Evolutionary conservation across 2,797 vertebrate genomes (phyloP), one percentile per base, ranked within the genome.

Genomic region (Sciaenops ocellatus): DNA sequence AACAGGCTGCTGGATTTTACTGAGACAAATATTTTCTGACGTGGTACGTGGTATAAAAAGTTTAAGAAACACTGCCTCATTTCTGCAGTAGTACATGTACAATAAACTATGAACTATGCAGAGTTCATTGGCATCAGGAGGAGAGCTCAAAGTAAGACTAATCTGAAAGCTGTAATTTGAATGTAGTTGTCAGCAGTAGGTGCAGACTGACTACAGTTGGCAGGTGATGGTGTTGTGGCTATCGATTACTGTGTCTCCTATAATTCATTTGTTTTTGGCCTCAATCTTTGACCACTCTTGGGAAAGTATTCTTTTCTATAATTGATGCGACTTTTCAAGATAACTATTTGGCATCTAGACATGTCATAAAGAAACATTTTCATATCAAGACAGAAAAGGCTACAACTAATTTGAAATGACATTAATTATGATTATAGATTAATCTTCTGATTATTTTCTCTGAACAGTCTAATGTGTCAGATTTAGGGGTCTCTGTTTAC

Each of bases 101-200:
- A 34, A 34, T 34, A 8, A 34, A 34, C 34, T 34, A 34, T 30
- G 30, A 30, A 30, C 30, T 30, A 65, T 10, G 4, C 38, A 42
- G 69, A 54, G 8, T 42, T 12, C 42, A 47, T 22, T 60, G 26
- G 51, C 34, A 63, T 74, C 4, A 24, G 22, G 22, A 60, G 42
- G 46, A 10, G 48, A 50, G 26, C 46, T 70, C 34, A 47, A 17
- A 56, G 41, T 60, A 42, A 56, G 28, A 64, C n/a, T 34, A 64
- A 57, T 63, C 50, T 66, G 42, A 71, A 60, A 83, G 34, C 41
- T 78, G 3, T 44, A 15, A 38, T 30, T 51, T 70, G 50, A 67
- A 46, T 63, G 26, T 16, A 55, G 42, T 46, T 48, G 55, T 66
- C 67, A 66, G 64, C 51, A 69, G 16, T 59, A 24, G n/a, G 26